Percentiles rank a stretch among this genome's conserved stretches.
phyloP scores from a whole-genome alignment of 2,797 vertebrate species.

The Acipenser transmontanus region DNA sequence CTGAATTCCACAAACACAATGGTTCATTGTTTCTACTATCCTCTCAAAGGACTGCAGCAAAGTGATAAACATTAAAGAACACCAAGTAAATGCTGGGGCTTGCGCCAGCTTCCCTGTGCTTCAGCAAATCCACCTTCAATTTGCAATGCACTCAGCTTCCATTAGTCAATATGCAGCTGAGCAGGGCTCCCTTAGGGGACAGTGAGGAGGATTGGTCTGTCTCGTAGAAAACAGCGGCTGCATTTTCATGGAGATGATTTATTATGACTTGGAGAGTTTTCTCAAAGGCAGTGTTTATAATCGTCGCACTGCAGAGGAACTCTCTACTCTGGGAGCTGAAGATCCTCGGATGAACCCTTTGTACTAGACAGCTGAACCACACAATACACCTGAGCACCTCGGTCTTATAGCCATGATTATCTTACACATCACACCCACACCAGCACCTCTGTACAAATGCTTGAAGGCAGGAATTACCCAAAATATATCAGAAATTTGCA shows the following conservation, averaged over 20 bases:
- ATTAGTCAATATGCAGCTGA: conserved; percentile 9
- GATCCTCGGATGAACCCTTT: too few species aligned
- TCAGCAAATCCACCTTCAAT: not conserved
- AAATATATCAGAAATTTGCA: too few species aligned
- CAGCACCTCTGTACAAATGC: too few species aligned
- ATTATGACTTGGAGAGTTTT: not conserved
- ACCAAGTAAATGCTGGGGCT: not conserved
- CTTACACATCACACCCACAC: too few species aligned
- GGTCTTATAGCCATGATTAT: too few species aligned
- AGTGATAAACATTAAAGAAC: not conserved
- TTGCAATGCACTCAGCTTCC: conserved; percentile 18
- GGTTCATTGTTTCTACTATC: not conserved
- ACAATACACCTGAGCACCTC: too few species aligned
- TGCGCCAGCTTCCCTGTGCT: too few species aligned
- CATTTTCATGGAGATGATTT: not conserved
- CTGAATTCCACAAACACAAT: not conserved
- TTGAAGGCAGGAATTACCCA: too few species aligned
- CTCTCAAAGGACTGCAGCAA: not conserved
- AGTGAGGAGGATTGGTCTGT: not conserved
- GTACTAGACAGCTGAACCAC: too few species aligned
- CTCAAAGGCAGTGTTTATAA: not conserved
- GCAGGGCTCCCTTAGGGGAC: conserved; percentile 3
- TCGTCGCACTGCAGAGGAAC: not conserved
- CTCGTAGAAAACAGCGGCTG: not conserved
- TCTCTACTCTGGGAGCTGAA: not conserved